Percentiles rank a stretch among this genome's conserved stretches.
phyloP scores from a whole-genome alignment of 2,888 invertebrate species.

The Patella depressa region DNA sequence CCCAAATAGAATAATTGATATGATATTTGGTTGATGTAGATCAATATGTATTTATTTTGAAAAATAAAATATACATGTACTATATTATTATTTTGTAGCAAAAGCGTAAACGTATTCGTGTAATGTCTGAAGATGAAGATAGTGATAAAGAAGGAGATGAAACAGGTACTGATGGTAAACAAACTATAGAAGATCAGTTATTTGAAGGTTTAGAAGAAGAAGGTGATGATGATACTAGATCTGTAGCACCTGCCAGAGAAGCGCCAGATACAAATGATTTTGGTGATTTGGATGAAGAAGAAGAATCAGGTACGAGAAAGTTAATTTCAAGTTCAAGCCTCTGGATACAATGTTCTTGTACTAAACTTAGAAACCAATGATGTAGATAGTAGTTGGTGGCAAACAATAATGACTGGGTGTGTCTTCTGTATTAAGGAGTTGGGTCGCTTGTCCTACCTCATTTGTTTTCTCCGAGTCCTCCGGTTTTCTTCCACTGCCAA shows the following conservation, averaged over 20 bases:
- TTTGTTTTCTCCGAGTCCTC: too few species aligned
- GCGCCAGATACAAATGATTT: constrained; percentile 79
- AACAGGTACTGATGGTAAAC: constrained; percentile 58
- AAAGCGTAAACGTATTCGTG: constrained; percentile 65
- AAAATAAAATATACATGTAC: too few species aligned
- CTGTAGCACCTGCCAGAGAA: constrained; percentile 43
- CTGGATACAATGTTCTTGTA: too few species aligned
- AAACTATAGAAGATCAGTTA: constrained; percentile 67
- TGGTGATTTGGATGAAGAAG: constrained; percentile 82
- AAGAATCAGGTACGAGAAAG: constrained; percentile 61
- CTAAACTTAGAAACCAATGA: too few species aligned
- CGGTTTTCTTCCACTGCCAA: too few species aligned
- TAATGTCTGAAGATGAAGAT: constrained; percentile 69
- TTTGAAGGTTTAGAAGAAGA: constrained; percentile 66
- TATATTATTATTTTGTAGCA: constrained; percentile 39
- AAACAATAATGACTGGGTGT: too few species aligned
- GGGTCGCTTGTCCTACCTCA: too few species aligned
- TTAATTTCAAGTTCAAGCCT: neutral
- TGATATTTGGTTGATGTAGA: neutral
- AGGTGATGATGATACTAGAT: constrained; percentile 48
- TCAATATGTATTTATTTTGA: too few species aligned
- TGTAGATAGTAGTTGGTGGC: too few species aligned
- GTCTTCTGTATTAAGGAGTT: too few species aligned
- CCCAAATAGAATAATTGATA: neutral
- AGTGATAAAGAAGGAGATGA: constrained; percentile 63